Base-by-base conservation (phyloP, 2,113 vertebrate genomes). In the Cervus canadensis region DNA sequence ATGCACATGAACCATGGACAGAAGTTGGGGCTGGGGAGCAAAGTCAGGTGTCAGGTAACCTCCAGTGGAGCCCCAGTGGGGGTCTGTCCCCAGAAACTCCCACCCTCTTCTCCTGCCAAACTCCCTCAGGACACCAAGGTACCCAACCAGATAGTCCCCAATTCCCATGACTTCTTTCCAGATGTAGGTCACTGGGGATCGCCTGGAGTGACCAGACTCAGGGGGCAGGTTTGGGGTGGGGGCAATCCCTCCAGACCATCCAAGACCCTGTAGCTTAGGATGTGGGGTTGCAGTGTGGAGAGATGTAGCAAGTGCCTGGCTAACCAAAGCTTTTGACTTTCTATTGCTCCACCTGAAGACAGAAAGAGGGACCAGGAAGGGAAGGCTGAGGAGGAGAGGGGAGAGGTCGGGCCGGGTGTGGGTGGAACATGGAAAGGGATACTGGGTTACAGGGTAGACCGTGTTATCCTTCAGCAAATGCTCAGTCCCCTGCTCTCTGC, bases 1-100 rank as follows among this genome's bases (percentile, higher is more conserved):
- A 40, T 59, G 98, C 88, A 99, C 97, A 0, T 99, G 99, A 95
- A 99, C 99, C 99, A 99, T 99, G 28, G 99, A 99, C 78, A 99
- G 98, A 85, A 99, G 99, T 33, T 98, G 98, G 85, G 99, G 99
- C 99, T 99, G 96, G 67, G 98, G 98, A 96, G 91, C 88, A 97
- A 97, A 98, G 79, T 30, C 60, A 48, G 87, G 10, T 3, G 56
- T 40, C 25, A 50, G 2, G 19, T 2, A 64, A 26, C 92, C 78
- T 43, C 45, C 30, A 36, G 60, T 82, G 43, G 0, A 5, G 25
- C 25, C 4, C 0, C 12, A 33, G 6, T 1, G n/a, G 45, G 14
- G 6, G 1, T 54, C 26, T 52, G 40, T 45, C 60, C 76, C 2
- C 26, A 36, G 26, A 60, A 84, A 43, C 16, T 33, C 30, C 48